Conservation (phyloP, 2,888 invertebrate species). For the Scaptomyza parva region DNA sequence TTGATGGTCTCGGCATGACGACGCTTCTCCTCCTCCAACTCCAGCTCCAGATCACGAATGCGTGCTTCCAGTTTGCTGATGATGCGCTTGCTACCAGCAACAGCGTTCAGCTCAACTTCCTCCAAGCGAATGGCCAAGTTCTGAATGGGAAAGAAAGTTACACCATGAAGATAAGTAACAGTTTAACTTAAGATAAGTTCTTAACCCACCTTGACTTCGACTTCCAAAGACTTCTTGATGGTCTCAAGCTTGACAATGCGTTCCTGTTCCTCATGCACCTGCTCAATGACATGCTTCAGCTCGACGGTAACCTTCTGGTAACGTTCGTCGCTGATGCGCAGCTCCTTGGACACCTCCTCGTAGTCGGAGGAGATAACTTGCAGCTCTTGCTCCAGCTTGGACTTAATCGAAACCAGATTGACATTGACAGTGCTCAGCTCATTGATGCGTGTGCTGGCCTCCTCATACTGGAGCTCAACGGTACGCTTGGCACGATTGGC, state of each 20-base stretch:
- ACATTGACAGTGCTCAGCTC: slow-evolving; percentile 98
- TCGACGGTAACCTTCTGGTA: slow-evolving; percentile 97
- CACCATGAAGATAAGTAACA: not conserved
- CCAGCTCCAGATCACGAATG: slow-evolving; percentile 97
- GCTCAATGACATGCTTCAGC: slow-evolving; percentile 96
- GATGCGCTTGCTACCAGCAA: slow-evolving; percentile 98
- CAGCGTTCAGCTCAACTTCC: slow-evolving; percentile 98
- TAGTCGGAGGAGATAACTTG: slow-evolving; percentile 96
- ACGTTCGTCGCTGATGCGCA: slow-evolving; percentile 96
- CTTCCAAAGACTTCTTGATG: slow-evolving; percentile 98
- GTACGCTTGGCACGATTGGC: slow-evolving; percentile 96
- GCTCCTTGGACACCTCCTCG: slow-evolving; percentile 98
- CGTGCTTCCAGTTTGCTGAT: slow-evolving; percentile 98
- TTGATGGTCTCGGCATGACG: slow-evolving; percentile 98
- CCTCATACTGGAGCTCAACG: slow-evolving; percentile 95
- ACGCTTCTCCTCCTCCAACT: slow-evolving; percentile 98
- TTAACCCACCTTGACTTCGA: slow-evolving; percentile 93
- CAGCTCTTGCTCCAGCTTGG: slow-evolving; percentile 97
- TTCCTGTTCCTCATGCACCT: slow-evolving; percentile 97
- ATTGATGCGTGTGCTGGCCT: slow-evolving; percentile 95
- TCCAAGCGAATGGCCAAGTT: slow-evolving; percentile 96
- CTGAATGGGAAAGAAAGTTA: slow-evolving; percentile 82
- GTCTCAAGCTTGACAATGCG: slow-evolving; percentile 98
- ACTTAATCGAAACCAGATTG: slow-evolving; percentile 96
- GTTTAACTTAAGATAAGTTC: not conserved